Evolutionary conservation across 2,797 vertebrate genomes (phyloP), one percentile per base, ranked within the genome.

Genomic region (Rhinatrema bivittatum): DNA sequence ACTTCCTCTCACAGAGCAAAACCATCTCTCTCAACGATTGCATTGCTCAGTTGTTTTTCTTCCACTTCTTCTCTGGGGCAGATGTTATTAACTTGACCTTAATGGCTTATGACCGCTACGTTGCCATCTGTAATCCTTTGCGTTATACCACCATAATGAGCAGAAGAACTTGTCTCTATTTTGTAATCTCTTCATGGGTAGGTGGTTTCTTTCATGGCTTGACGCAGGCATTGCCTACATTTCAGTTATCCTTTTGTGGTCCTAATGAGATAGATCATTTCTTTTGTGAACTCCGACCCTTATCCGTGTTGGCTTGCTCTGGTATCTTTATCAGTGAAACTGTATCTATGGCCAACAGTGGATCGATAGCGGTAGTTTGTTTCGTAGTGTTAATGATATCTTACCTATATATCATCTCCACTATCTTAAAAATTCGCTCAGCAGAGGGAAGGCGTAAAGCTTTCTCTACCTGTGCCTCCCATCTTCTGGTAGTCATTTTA

Each of bases 291-390:
- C 44, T 58, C 16, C 36, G 53, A 4, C 54, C 50, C 0, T 7
- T 60, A 29, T 22, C 62, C 50, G 52, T 52, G 24, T 34, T 60
- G 39, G 53, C 59, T 23, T 60, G 56, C 15, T 21, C 19, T 1
- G 53, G 60, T 22, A 50, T 41, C 12, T 25, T 47, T 28, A 26
- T 50, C 5, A 19, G 24, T 9, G 27, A 58, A 7, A n/a, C 45
- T 27, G 37, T 62, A 1, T 25, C 53, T 19, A 32, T 56, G 2
- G 2, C 34, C 20, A 53, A 49, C 3, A 46, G 55, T 0, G 35
- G 55, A 16, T 51, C 31, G 41, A 42, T 60, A 24, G 56, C 46
- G 0, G 38, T 42, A 20, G 5, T 46, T 31, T 51, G 43, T 23
- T 62, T 62, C 14, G 3, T 1, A 0, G 36, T 18, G 16, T 20